phyloP scores from a whole-genome alignment of 2,888 invertebrate species.

The Drosophila atripex region DNA sequence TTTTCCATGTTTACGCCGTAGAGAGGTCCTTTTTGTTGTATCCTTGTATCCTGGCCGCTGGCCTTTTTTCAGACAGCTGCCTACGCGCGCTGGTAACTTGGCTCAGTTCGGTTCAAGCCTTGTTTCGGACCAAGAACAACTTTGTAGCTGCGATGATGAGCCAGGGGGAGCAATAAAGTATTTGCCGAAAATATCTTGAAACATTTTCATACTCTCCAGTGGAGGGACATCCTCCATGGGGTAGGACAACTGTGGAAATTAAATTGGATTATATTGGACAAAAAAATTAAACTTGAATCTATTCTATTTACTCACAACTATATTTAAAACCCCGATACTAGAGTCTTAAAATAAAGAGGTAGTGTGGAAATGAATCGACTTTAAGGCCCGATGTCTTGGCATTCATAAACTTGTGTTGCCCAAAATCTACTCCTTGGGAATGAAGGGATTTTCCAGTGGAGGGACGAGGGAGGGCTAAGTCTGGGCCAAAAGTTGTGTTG shows the following conservation, averaged over 20 bases:
- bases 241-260: background rate
- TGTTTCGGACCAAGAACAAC: conserved; percentile 40
- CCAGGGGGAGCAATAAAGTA: conserved; percentile 30
- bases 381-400: background rate
- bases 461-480: background rate
- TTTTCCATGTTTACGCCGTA: background rate
- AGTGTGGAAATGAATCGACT: background rate
- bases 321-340: no score
- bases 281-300: no score
- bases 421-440: conserved; percentile 40
- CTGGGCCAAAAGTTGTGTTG: conserved; percentile 24
- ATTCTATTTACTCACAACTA: no score
- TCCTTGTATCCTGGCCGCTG: background rate
- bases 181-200: conserved; percentile 34
- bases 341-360: background rate
- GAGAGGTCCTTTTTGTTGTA: background rate
- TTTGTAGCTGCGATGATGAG: conserved; percentile 41
- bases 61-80: conserved; percentile 21
- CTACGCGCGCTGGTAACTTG: conserved; percentile 25
- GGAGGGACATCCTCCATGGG: background rate
- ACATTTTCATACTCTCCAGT: background rate
- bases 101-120: conserved; percentile 32
- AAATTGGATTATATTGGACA: background rate
- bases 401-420: conserved; percentile 53
- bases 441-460: background rate